phyloP scores from a whole-genome alignment of 2,888 invertebrate genomes.

The Ochropacha duplaris region DNA sequence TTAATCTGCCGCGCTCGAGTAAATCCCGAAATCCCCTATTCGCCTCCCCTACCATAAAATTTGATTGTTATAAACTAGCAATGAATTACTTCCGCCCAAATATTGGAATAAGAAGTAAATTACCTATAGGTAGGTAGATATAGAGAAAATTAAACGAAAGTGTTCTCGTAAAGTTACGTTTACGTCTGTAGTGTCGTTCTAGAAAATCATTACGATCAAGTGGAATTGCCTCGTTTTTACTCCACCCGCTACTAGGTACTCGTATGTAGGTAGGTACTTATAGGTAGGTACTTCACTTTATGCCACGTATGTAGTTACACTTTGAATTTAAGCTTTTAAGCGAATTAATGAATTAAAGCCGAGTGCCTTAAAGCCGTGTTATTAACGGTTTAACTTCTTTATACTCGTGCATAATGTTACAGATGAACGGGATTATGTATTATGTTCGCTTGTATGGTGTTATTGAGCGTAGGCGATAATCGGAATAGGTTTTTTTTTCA shows the following conservation, averaged over 20 bases:
- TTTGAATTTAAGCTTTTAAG: conserved; percentile 1
- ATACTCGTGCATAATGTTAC: no score
- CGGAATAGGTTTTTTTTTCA: no score
- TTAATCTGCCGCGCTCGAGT: no score
- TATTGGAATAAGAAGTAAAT: conserved; percentile 22
- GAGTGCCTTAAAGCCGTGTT: neutral
- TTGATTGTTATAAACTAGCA: no score
- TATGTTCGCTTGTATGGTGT: neutral
- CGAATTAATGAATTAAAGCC: neutral
- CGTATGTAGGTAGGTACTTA: no score
- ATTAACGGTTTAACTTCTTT: neutral
- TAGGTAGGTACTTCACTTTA: neutral
- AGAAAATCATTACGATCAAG: conserved; percentile 27
- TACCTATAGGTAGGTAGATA: conserved; percentile 9
- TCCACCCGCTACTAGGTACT: conserved; percentile 7
- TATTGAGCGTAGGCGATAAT: no score
- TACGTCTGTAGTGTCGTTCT: conserved; percentile 21
- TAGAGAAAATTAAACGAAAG: conserved; percentile 27
- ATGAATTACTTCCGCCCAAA: conserved; percentile 4
- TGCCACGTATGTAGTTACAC: neutral
- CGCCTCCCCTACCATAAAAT: no score
- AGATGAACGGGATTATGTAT: neutral
- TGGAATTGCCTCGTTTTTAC: conserved; percentile 22
- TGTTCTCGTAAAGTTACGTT: conserved; percentile 29
- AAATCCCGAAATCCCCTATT: no score